Conservation (phyloP, 2,888 invertebrate species). For the Nemotelus nigrinus region DNA sequence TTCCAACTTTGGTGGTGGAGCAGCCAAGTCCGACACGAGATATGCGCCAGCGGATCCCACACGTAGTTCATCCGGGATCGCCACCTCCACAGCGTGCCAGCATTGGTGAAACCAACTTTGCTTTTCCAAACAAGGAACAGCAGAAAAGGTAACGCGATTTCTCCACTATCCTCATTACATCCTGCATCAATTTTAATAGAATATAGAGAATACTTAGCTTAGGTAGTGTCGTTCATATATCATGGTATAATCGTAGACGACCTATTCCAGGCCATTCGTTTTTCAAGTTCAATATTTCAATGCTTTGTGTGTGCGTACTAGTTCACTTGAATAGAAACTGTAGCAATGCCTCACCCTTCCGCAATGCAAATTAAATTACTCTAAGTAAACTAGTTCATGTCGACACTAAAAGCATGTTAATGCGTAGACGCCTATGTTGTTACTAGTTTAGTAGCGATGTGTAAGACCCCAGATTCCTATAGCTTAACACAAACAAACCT, state of each 20-base stretch:
- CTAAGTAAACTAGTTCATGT: not conserved
- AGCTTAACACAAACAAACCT: slow-evolving; percentile 37
- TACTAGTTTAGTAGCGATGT: slow-evolving; percentile 34
- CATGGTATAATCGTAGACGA: too few relatives aligned
- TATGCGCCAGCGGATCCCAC: slow-evolving; percentile 66
- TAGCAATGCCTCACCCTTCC: slow-evolving; percentile 8
- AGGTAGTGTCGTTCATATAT: not conserved
- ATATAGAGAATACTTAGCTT: not conserved
- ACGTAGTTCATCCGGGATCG: slow-evolving; percentile 67
- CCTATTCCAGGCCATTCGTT: too few relatives aligned
- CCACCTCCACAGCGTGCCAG: slow-evolving; percentile 68
- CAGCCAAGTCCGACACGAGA: slow-evolving; percentile 74
- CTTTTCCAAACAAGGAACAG: slow-evolving; percentile 64
- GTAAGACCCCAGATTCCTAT: slow-evolving; percentile 31
- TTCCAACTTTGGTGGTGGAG: slow-evolving; percentile 74
- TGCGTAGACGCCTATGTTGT: slow-evolving; percentile 28
- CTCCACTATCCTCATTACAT: not conserved
- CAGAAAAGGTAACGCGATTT: slow-evolving; percentile 62
- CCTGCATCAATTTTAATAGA: slow-evolving; percentile 20
- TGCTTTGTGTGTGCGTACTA: slow-evolving; percentile 48
- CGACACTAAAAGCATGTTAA: not conserved
- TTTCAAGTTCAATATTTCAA: slow-evolving; percentile 34
- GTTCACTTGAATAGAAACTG: not conserved
- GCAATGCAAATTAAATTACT: slow-evolving; percentile 11
- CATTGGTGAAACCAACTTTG: slow-evolving; percentile 62